Evolutionary conservation across 2,797 vertebrate genomes (phyloP).

Genomic region (Etheostoma perlongum): DNA sequence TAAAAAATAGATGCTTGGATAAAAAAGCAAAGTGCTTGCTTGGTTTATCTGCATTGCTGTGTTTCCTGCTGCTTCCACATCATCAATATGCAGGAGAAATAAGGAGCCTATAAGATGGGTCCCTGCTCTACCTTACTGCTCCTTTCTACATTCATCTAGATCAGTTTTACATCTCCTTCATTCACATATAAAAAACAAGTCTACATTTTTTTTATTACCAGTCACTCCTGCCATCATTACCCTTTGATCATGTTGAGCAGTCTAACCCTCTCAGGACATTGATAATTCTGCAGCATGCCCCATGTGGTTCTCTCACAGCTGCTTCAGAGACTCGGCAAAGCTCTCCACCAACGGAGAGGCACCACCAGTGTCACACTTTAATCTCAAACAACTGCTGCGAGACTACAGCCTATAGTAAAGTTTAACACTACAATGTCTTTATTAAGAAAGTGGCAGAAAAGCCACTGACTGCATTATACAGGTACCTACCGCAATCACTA

Average conservation of each 20-base stretch:
- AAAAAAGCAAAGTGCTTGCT: conserved; percentile 45
- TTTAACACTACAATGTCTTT: conserved; percentile 34
- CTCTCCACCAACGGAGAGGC: conserved; percentile 36
- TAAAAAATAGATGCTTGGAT: conserved; percentile 59
- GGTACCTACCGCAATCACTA: conserved; percentile 2
- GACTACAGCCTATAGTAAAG: conserved; percentile 34
- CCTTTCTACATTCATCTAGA: conserved; percentile 75
- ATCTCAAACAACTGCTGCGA: conserved; percentile 58
- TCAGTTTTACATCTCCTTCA: conserved; percentile 76
- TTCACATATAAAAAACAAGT: conserved; percentile 71
- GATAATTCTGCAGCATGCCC: conserved; percentile 63
- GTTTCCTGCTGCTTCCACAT: conserved; percentile 52
- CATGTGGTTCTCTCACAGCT: conserved; percentile 55
- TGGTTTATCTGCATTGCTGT: conserved; percentile 63
- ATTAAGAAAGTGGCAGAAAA: conserved; percentile 33
- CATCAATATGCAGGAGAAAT: conserved; percentile 59
- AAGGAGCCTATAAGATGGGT: conserved; percentile 26
- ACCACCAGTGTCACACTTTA: conserved; percentile 46
- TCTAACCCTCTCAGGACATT: conserved; percentile 63
- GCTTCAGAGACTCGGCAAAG: conserved; percentile 50
- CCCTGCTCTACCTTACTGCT: conserved; percentile 43
- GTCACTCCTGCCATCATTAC: conserved; percentile 55
- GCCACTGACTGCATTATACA: conserved; percentile 9
- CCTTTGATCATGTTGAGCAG: conserved; percentile 75
- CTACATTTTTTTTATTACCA: conserved; percentile 36